Evolutionary conservation across 2,888 invertebrate species (phyloP), one percentile per base, ranked within the genome.

Genomic region (Andrena praecox): DNA sequence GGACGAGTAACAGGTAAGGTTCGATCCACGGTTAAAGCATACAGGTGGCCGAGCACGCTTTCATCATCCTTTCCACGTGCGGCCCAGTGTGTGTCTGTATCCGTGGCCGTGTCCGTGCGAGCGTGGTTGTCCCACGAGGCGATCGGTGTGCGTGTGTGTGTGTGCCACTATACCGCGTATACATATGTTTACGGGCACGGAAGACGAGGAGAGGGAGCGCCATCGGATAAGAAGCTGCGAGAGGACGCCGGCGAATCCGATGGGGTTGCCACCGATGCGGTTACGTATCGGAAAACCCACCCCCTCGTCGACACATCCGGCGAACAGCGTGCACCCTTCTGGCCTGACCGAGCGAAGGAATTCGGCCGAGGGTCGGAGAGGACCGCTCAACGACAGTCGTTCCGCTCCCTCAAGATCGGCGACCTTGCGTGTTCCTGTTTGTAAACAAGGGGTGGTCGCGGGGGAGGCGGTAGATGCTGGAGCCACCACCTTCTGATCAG

Each of bases 1-100:
- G 90, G 88, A 87, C 89, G 92, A 92, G 93, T 93, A 93, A 93
- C 93, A 93, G 93, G 93, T 93, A 93, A 93, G 92, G 92, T 91
- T 93, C 92, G 91, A 93, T 92, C 91, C 91, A 90, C 90, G 90
- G 91, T 91, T 89, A 92, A 91, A 93, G 93, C 93, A 93, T 93
- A 93, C 93, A 93, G 93, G 93, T 93, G 93, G 93, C 92, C 93
- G 92, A 92, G 90, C 91, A 90, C 87, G 89, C 89, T 84, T 87
- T 89, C 89, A 87, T 81, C 84, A 86, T 82, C 82, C 82, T 83
- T 80, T 83, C 79, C 80, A 75, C 75, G 80, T 74, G 85, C 82
- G 80, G 50, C 71, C 80, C 72, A 80, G 74, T 75, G 69, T 83
- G 67, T 62, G 68, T 29, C 72, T 35, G 72, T 59, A 59, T 71